Evolutionary conservation across 2,797 vertebrate species (phyloP), one percentile per base, ranked within the genome.

Genomic region (Carcharodon carcharias): DNA sequence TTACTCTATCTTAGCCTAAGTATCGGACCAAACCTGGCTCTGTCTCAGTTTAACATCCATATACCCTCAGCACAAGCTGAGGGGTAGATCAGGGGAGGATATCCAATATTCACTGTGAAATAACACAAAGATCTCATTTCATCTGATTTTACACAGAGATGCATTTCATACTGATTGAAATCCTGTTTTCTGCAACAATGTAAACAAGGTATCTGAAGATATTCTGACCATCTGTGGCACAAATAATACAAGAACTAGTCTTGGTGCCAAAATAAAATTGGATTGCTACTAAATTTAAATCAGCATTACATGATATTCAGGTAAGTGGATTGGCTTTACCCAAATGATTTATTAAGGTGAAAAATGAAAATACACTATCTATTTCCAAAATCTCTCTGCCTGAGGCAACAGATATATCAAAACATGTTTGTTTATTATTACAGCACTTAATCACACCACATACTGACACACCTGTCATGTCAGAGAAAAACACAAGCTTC

Each of bases 241-340:
- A 63, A 63, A n/a, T 54, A 92, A 91, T 56, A 26, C 1, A 92
- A 63, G 56, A 92, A 92, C 35, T 92, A 14, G 58, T 63, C 35
- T 92, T 63, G 40, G 89, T 92, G 58, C 89, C 58, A 92, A 92
- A 92, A n/a, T 92, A 92, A 61, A 92, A 61, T 6, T 92, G 31
- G 16, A 63, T 18, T 61, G 9, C 54, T 58, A 11, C 35, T 35
- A 92, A n/a, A n/a, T n/a, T 92, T 1, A 63, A 61, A 92, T n/a
- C n/a, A 61, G 35, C 35, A 61, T 63, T n/a, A 63, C 5, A n/a
- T 63, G 14, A n/a, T 63, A 56, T 89, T 89, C 9, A 16, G 88
- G 26, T 91, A 91, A 91, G 88, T 61, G 58, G 31, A 91, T 35
- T 91, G 28, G 11, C 26, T 61, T 54, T 88, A 88, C 1, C 8